Evolutionary conservation across 2,888 invertebrate species (phyloP).

Genomic region (Rhogogaster chlorosoma): DNA sequence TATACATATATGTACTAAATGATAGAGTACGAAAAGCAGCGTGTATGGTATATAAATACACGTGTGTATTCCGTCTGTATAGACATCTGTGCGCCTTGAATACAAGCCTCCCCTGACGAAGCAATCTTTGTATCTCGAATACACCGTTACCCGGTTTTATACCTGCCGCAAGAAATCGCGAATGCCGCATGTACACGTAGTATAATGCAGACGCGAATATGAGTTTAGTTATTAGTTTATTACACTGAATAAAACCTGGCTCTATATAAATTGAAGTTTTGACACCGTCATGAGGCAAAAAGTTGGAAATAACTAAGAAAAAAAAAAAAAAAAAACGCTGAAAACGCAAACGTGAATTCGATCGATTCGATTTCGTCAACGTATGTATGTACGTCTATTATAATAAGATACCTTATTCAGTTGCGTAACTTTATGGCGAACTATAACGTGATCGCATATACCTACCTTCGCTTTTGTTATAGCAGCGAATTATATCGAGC

Average conservation of each 20-base stretch:
- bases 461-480: background rate
- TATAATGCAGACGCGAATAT: background rate
- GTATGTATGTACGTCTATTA: background rate
- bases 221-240: background rate
- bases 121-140: constrained; percentile 25
- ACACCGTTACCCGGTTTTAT: constrained; percentile 12
- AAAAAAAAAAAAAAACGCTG: background rate
- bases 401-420: background rate
- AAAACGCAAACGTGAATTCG: background rate
- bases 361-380: constrained; percentile 9
- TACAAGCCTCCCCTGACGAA: background rate
- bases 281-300: background rate
- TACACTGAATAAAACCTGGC: background rate
- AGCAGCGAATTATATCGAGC: background rate
- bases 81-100: background rate
- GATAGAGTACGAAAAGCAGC: too few species aligned
- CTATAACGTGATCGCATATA: background rate
- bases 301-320: background rate
- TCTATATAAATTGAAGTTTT: background rate
- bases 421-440: constrained; percentile 2
- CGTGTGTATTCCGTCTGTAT: background rate
- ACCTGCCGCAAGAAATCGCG: constrained; percentile 18
- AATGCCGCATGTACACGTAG: background rate
- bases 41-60: background rate
- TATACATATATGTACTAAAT: background rate